These are phyloP conservation scores for Pocillopora meandrina DNA, from an alignment of 92 coral and sea anemone species.

Conservation along the genomic window DNA sequence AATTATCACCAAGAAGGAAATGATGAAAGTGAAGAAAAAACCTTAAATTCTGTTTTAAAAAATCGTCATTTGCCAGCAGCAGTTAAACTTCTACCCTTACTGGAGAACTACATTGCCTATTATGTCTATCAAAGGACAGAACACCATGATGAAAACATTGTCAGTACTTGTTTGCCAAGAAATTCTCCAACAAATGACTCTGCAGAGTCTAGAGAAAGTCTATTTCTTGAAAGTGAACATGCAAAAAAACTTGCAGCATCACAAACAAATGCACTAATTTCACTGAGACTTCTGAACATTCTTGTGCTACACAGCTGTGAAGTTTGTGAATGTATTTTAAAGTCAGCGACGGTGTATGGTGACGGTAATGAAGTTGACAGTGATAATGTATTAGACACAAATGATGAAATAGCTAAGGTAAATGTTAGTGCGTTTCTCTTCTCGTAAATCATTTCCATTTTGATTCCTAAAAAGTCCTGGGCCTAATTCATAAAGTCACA, in stretches of 20 bases:
- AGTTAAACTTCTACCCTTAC: constrained; percentile 60
- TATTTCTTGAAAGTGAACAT: constrained; percentile 44
- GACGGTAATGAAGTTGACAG: constrained; percentile 3
- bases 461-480: too few species aligned
- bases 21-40: not conserved
- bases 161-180: constrained; percentile 51
- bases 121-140: constrained; percentile 58
- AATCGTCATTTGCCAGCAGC: constrained; percentile 29
- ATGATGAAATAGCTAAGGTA: constrained; percentile 9
- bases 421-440: not conserved
- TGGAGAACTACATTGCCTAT: constrained; percentile 64
- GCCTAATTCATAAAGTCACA: too few species aligned
- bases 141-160: constrained; percentile 56
- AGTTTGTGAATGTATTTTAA: constrained; percentile 54
- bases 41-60: not conserved
- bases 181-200: constrained; percentile 50
- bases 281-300: constrained; percentile 67
- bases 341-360: constrained; percentile 29
- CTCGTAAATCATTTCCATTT: too few species aligned
- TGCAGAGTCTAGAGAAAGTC: constrained; percentile 43
- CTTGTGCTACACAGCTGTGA: constrained; percentile 63
- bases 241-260: constrained; percentile 34
- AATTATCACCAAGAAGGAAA: not conserved
- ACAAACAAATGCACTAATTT: constrained; percentile 43
- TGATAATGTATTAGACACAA: not conserved